Percentiles rank a stretch among this genome's conserved stretches.
These are phyloP conservation scores for Corythornis cristatus DNA, from an alignment of 2,113 vertebrate genomes.

Conservation along the genomic window DNA sequence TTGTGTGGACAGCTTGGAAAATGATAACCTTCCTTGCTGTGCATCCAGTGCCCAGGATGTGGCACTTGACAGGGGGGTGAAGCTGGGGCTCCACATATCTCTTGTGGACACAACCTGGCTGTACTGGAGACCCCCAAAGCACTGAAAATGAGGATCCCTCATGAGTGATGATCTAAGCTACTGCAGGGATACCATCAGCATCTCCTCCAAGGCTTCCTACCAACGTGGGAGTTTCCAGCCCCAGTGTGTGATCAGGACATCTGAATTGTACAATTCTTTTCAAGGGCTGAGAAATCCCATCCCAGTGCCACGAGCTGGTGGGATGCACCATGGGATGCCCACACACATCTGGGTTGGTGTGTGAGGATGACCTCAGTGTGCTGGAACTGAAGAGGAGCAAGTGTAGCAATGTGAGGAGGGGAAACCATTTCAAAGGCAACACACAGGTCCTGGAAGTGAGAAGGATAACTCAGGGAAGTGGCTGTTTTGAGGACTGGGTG, in stretches of 20 bases:
- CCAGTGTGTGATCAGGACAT: rapidly evolving
- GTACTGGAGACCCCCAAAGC: background rate
- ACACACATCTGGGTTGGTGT: rapidly evolving
- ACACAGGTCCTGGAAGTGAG: background rate
- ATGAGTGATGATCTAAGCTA: background rate
- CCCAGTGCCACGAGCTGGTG: background rate
- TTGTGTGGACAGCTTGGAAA: background rate
- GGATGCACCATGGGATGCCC: background rate
- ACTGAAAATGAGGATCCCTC: background rate
- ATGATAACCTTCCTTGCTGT: background rate
- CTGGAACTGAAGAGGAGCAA: background rate
- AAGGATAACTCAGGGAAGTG: background rate
- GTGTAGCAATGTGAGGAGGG: no score
- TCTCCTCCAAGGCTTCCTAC: background rate
- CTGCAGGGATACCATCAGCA: rapidly evolving
- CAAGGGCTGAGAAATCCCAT: background rate
- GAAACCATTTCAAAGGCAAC: background rate
- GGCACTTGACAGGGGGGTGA: background rate
- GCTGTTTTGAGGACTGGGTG: background rate
- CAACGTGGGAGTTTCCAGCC: rapidly evolving
- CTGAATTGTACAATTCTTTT: background rate
- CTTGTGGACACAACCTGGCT: background rate
- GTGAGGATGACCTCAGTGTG: rapidly evolving
- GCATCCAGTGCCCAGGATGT: background rate
- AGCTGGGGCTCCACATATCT: background rate